Percentiles rank a stretch among this genome's conserved stretches.
These are phyloP conservation scores for Chrysocyon brachyurus DNA, from an alignment of 2,797 vertebrate species.

Conservation along the genomic window DNA sequence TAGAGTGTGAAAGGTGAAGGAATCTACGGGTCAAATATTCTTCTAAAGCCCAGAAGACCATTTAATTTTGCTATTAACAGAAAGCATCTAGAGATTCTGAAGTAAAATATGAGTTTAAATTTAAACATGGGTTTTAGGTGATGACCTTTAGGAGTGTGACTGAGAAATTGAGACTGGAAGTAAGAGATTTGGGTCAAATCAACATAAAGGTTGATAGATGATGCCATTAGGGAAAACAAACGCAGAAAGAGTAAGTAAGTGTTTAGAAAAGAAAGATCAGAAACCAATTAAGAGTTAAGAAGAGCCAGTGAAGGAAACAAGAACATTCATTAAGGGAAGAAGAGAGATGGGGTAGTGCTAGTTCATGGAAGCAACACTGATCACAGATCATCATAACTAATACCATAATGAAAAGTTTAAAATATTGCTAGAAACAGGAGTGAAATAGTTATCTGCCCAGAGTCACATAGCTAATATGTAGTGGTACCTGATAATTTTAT, in stretches of 20 bases:
- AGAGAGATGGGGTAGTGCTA: neutral
- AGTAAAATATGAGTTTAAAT: conserved; percentile 75
- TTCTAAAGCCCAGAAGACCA: conserved; percentile 35
- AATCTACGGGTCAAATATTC: conserved; percentile 26
- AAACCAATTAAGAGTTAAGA: neutral
- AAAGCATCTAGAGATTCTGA: conserved; percentile 34
- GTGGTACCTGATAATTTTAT: neutral
- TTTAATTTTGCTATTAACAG: conserved; percentile 56
- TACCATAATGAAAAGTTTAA: too few species aligned
- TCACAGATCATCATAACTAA: too few species aligned
- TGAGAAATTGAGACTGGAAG: conserved; percentile 48
- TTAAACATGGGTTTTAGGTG: conserved; percentile 63
- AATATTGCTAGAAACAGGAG: neutral
- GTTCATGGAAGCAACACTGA: neutral
- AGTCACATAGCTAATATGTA: neutral
- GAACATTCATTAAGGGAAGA: neutral
- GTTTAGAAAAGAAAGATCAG: conserved; percentile 52
- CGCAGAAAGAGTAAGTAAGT: conserved; percentile 14
- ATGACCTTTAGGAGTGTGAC: conserved; percentile 28
- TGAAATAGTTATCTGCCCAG: neutral
- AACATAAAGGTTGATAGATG: conserved; percentile 32
- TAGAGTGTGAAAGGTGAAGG: neutral
- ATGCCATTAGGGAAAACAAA: conserved; percentile 46
- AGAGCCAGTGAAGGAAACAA: neutral
- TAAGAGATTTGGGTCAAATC: conserved; percentile 53